Evolutionary conservation across 2,888 invertebrate genomes (phyloP).

Genomic region (Pyrgus malvae): DNA sequence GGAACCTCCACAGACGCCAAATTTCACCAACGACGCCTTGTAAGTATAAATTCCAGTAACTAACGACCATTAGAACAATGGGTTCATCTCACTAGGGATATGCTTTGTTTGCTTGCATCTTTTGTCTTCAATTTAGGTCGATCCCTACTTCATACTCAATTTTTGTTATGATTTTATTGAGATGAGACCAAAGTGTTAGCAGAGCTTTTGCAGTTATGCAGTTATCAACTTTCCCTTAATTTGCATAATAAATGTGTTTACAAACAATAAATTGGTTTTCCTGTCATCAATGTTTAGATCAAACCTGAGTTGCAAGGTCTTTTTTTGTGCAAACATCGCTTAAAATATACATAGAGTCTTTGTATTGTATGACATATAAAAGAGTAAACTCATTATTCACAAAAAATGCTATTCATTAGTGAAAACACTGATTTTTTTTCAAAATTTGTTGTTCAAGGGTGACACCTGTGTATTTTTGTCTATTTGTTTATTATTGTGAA

Average conservation of each 20-base stretch:
- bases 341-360: too few relatives aligned
- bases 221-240: constrained; percentile 18
- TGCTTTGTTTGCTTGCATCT: constrained; percentile 15
- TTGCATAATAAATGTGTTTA: constrained; percentile 19
- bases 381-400: too few relatives aligned
- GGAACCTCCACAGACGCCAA: constrained; percentile 94
- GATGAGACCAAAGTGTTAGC: background rate
- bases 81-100: constrained; percentile 18
- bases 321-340: too few relatives aligned
- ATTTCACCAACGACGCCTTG: constrained; percentile 97
- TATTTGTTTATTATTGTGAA: too few relatives aligned
- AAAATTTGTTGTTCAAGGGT: too few relatives aligned
- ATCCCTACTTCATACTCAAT: background rate
- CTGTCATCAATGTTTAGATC: too few relatives aligned
- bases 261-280: background rate
- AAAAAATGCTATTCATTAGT: too few relatives aligned
- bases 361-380: too few relatives aligned
- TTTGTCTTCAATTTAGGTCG: constrained; percentile 24
- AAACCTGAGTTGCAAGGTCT: too few relatives aligned
- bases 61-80: background rate
- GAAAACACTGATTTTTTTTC: too few relatives aligned
- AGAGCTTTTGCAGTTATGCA: background rate
- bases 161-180: background rate
- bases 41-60: constrained; percentile 80
- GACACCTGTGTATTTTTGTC: too few relatives aligned